Percentiles rank a stretch among this genome's conserved stretches.
These are phyloP conservation scores for Campopleginae sp. DNA, from an alignment of 2,888 invertebrate genomes.

Conservation along the genomic window DNA sequence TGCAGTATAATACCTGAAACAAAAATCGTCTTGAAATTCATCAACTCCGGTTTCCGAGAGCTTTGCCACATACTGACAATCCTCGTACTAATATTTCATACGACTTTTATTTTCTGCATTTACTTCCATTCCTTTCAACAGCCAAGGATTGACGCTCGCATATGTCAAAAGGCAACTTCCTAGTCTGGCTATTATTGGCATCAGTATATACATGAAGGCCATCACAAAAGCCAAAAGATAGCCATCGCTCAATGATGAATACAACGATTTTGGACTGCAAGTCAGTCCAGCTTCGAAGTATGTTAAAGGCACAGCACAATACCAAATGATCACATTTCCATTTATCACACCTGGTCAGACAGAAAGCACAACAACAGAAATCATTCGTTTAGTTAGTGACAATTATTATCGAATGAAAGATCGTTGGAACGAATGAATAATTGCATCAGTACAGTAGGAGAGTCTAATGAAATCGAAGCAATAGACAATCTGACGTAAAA, in stretches of 20 bases:
- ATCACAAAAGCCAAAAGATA: slow-evolving; percentile 79
- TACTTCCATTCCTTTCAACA: slow-evolving; percentile 83
- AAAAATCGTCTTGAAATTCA: background rate
- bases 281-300: slow-evolving; percentile 81
- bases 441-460: background rate
- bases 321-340: slow-evolving; percentile 80
- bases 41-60: background rate
- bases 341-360: slow-evolving; percentile 77
- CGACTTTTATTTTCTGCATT: slow-evolving; percentile 52
- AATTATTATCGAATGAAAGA: background rate
- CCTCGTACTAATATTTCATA: background rate
- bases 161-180: slow-evolving; percentile 76
- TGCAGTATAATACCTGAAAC: slow-evolving; percentile 81
- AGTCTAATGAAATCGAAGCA: background rate
- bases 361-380: background rate
- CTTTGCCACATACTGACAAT: background rate
- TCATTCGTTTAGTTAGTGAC: background rate
- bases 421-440: background rate
- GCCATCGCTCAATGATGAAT: slow-evolving; percentile 76
- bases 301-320: slow-evolving; percentile 80
- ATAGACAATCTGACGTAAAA: background rate
- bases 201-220: slow-evolving; percentile 79
- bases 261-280: slow-evolving; percentile 78
- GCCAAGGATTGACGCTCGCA: slow-evolving; percentile 78
- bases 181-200: slow-evolving; percentile 78